Percentiles rank a stretch among this genome's conserved stretches.
phyloP scores from a whole-genome alignment of 2,113 vertebrate genomes.

The Cranoglanis bouderius region DNA sequence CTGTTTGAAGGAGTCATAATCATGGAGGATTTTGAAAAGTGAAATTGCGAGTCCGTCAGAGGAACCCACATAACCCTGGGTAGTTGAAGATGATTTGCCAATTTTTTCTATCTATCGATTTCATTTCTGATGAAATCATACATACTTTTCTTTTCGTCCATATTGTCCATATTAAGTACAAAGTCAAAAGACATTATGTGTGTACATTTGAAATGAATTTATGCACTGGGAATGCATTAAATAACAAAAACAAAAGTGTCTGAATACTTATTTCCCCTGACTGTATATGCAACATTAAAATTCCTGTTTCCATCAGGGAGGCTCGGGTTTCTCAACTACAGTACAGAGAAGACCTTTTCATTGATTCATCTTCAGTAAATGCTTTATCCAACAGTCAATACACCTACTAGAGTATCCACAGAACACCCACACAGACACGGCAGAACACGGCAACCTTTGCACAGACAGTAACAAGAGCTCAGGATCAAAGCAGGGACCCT shows the following conservation, averaged over 20 bases:
- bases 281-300: not conserved
- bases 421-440: not conserved
- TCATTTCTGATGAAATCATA: not conserved
- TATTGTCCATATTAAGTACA: not conserved
- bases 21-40: not conserved
- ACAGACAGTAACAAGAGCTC: not conserved
- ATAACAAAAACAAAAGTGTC: not conserved
- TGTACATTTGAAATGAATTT: not conserved
- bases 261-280: not conserved
- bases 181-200: not conserved
- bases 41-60: not conserved
- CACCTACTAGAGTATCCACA: not conserved
- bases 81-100: not conserved
- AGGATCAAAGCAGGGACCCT: constrained; percentile 18
- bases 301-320: not conserved
- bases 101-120: not conserved
- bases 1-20: not conserved
- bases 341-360: not conserved
- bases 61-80: not conserved
- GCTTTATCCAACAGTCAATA: not conserved
- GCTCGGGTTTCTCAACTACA: not conserved
- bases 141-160: not conserved
- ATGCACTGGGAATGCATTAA: not conserved
- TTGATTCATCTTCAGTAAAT: not conserved
- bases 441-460: not conserved